Percentiles rank a stretch among this genome's conserved stretches.
phyloP scores from a whole-genome alignment of 2,113 vertebrate species.

The Holacanthus passer region DNA sequence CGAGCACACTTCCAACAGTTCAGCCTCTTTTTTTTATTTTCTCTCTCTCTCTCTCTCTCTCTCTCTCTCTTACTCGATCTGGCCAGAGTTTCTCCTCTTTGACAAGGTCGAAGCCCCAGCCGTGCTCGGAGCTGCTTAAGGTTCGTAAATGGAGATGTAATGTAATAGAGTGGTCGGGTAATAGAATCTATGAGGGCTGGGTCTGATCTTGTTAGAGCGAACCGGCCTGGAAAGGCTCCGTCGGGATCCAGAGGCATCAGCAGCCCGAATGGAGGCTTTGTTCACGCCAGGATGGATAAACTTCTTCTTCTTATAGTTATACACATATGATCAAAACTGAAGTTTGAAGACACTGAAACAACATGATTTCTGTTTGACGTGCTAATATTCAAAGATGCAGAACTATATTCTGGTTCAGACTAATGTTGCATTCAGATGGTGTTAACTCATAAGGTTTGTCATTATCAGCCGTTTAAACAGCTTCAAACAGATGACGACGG shows the following conservation, averaged over 20 bases:
- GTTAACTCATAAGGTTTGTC: not conserved
- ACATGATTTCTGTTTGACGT: not conserved
- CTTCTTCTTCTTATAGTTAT: not conserved
- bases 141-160: constrained; percentile 85
- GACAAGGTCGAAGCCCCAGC: constrained; percentile 82
- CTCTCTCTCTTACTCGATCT: constrained; percentile 50
- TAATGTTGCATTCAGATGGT: not conserved
- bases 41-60: constrained; percentile 44
- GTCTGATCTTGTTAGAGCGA: constrained; percentile 82
- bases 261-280: constrained; percentile 35
- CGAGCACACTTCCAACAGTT: constrained; percentile 59
- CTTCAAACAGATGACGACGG: not conserved
- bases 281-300: constrained; percentile 12
- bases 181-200: constrained; percentile 83
- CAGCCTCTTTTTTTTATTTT: constrained; percentile 36
- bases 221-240: constrained; percentile 70
- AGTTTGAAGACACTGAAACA: not conserved
- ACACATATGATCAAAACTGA: not conserved
- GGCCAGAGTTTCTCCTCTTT: constrained; percentile 78
- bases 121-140: constrained; percentile 79
- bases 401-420: not conserved
- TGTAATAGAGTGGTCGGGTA: constrained; percentile 83
- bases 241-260: constrained; percentile 48
- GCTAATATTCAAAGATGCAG: not conserved
- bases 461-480: not conserved